Evolutionary conservation across 2,113 vertebrate genomes (phyloP), one percentile per base, ranked within the genome.

Genomic region (Tachysurus vachellii): DNA sequence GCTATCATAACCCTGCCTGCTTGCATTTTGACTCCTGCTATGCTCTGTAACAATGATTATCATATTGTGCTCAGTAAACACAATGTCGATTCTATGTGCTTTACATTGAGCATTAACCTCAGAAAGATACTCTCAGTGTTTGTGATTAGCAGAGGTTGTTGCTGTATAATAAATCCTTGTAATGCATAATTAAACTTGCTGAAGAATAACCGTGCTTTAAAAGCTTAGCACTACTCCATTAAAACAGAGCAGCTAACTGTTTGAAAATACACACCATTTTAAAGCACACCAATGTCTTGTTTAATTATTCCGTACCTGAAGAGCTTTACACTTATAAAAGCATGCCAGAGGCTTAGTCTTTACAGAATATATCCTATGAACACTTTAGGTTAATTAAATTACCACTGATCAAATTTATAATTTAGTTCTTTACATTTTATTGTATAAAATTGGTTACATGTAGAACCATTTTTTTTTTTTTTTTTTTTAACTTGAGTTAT

Each of bases 151-250:
- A 31, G 47, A 44, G 70, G 57, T 75, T 87, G 80, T 26, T 50
- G 42, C 19, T 76, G 11, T 80, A 70, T 68, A 82, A 83, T 79
- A 83, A 87, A 77, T 83, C 81, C 73, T 83, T 54, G 73, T 77
- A 87, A 87, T 87, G 54, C 75, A 84, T 83, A 87, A 84, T 87
- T 87, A 77, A 66, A 87, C 73, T 83, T 44, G 64, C 70, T 77
- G 59, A 83, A 66, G 80, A 87, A 83, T 64, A 79, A 44, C 73
- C 61, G 1, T 59, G 61, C 70, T 87, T 83, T 83, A 87, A 77
- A 87, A 77, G 71, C 86, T 82, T 82, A 82, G 31, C 66, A 75
- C 42, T 73, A 23, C 86, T 77, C 28, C 44, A 79, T 87, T 87
- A 83, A 83, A 83, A 57, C 57, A 47, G 19, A 86, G 14, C 61